phyloP scores from a whole-genome alignment of 92 coral and sea anemone species.

The Scolanthus callimorphus region DNA sequence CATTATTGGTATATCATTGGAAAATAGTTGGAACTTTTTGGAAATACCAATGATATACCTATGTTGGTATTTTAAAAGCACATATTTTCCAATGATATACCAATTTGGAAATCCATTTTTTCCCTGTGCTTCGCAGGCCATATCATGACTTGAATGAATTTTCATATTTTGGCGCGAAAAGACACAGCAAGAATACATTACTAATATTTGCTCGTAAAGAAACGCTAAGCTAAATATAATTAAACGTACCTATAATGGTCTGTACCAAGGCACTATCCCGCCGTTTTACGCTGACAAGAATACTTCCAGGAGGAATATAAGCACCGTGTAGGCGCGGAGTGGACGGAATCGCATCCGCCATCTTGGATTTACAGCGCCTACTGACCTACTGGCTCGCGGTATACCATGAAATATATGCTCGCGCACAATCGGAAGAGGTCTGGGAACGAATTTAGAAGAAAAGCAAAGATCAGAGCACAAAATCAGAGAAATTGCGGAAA shows the following conservation, averaged over 20 bases:
- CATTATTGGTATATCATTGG: no score
- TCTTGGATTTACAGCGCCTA: constrained; percentile 19
- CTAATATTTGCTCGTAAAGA: no score
- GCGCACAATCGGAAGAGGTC: constrained; percentile 2
- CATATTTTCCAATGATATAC: no score
- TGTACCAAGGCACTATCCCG: constrained; percentile 78
- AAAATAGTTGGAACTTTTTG: no score
- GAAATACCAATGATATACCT: no score
- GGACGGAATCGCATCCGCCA: constrained; percentile 45
- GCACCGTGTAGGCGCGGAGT: constrained; percentile 75
- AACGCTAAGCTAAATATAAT: no score
- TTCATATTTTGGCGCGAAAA: constrained; percentile 54
- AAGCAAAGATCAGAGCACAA: no score
- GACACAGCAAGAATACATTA: constrained; percentile 1
- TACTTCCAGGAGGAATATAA: constrained; percentile 84
- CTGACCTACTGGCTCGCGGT: neutral
- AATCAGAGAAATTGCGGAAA: neutral
- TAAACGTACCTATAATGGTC: constrained; percentile 70
- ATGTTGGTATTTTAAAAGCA: no score
- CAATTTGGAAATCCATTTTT: no score
- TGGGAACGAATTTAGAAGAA: constrained; percentile 12
- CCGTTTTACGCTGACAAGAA: constrained; percentile 83
- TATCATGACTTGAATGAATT: no score
- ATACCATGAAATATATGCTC: neutral
- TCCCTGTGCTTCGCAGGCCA: no score